Evolutionary conservation across 2,113 vertebrate species (phyloP).

Genomic region (Abramis brama): DNA sequence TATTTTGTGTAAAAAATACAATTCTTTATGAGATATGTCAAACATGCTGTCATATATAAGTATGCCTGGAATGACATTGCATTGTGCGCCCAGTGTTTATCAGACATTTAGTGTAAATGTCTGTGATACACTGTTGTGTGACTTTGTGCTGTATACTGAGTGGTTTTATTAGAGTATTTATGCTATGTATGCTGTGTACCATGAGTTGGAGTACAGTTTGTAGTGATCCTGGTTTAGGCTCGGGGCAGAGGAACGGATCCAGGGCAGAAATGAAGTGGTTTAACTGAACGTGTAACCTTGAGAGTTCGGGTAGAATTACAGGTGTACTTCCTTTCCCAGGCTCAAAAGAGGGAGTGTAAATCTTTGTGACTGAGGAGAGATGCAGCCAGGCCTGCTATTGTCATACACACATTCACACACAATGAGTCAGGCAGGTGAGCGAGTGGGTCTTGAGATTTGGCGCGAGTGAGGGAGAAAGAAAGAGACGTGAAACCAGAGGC

Average conservation of each 20-base stretch:
- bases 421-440: conserved; percentile 53
- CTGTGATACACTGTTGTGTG: too few relatives aligned
- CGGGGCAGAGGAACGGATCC: background rate
- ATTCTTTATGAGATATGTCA: background rate
- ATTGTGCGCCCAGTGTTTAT: too few relatives aligned
- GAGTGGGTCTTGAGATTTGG: conserved; percentile 52
- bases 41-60: too few relatives aligned
- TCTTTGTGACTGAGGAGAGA: conserved; percentile 53
- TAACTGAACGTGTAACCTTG: conserved; percentile 51
- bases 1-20: background rate
- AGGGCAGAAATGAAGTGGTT: conserved; percentile 27
- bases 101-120: too few relatives aligned
- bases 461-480: conserved; percentile 34
- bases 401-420: conserved; percentile 40
- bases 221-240: conserved; percentile 3
- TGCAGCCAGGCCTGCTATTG: conserved; percentile 55
- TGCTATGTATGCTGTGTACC: background rate
- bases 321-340: conserved; percentile 64
- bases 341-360: conserved; percentile 51
- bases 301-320: conserved; percentile 59
- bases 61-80: too few relatives aligned
- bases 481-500: conserved; percentile 65
- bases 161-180: background rate
- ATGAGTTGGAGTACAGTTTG: background rate
- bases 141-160: background rate